phyloP scores from a whole-genome alignment of 2,113 vertebrate species.

The Axis porcinus region DNA sequence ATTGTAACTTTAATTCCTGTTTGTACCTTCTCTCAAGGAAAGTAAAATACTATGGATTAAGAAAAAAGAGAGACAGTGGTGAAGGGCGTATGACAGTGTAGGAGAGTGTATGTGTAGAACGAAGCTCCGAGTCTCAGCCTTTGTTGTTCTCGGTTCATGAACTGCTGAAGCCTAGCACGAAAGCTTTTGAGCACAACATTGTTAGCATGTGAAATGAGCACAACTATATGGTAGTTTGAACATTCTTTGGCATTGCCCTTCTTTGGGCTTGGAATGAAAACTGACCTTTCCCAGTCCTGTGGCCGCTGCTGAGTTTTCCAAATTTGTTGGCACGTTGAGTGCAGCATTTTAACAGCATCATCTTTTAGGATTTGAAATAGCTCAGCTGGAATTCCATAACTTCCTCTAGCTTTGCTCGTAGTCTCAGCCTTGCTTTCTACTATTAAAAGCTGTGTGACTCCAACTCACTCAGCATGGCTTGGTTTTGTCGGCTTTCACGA shows the following conservation, averaged over 20 bases:
- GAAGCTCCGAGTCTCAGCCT: neutral
- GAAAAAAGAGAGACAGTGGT: neutral
- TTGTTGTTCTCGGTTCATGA: accelerated
- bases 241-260: neutral
- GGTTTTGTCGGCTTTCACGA: neutral
- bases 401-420: neutral
- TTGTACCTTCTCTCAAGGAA: neutral
- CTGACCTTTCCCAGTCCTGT: neutral
- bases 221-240: accelerated
- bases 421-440: neutral
- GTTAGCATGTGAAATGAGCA: neutral
- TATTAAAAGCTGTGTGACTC: neutral
- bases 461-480: neutral
- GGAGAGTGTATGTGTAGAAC: neutral
- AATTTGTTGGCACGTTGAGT: neutral
- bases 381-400: neutral
- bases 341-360: neutral
- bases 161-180: neutral
- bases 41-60: neutral
- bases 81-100: neutral
- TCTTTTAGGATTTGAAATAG: neutral
- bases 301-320: neutral
- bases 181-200: neutral
- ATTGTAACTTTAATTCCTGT: neutral
- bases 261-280: neutral